phyloP scores from a whole-genome alignment of 1,140 invertebrate species.

The Macrocentrus cingulum region DNA sequence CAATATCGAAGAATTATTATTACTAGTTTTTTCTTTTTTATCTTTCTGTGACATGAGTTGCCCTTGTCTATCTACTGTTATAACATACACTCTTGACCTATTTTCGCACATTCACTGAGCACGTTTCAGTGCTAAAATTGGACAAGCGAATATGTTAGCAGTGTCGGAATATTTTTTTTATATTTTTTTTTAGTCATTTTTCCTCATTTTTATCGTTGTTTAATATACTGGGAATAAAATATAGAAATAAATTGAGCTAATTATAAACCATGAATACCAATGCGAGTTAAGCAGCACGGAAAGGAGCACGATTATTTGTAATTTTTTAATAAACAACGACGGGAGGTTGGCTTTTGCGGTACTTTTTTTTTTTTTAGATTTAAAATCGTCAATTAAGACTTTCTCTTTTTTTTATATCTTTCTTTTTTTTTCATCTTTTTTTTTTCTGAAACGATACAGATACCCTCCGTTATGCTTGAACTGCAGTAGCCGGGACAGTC shows the following conservation, averaged over 20 bases:
- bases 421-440: constrained; percentile 30
- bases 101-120: constrained; percentile 16
- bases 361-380: constrained; percentile 20
- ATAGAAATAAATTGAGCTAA: too few relatives aligned
- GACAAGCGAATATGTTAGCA: constrained; percentile 3
- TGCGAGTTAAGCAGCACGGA: constrained; percentile 23
- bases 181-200: too few relatives aligned
- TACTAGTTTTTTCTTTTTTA: not conserved
- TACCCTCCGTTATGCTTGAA: constrained; percentile 86
- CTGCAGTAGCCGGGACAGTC: constrained; percentile 85
- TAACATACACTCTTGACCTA: constrained; percentile 27
- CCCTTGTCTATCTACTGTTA: too few relatives aligned
- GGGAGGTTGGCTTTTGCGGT: constrained; percentile 32
- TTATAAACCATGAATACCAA: constrained; percentile 33
- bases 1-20: too few relatives aligned
- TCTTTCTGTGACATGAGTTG: not conserved
- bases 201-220: too few relatives aligned
- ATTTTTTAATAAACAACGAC: constrained; percentile 18
- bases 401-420: constrained; percentile 22
- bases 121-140: constrained; percentile 22
- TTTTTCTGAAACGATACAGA: constrained; percentile 57
- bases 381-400: constrained; percentile 9
- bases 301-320: constrained; percentile 23
- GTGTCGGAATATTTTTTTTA: too few relatives aligned
- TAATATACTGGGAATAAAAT: too few relatives aligned